A percentile compares a stretch with the other conserved stretches of the same genome.
These are phyloP conservation scores for Allobates femoralis DNA, from an alignment of 2,797 vertebrate genomes.

Conservation along the genomic window DNA sequence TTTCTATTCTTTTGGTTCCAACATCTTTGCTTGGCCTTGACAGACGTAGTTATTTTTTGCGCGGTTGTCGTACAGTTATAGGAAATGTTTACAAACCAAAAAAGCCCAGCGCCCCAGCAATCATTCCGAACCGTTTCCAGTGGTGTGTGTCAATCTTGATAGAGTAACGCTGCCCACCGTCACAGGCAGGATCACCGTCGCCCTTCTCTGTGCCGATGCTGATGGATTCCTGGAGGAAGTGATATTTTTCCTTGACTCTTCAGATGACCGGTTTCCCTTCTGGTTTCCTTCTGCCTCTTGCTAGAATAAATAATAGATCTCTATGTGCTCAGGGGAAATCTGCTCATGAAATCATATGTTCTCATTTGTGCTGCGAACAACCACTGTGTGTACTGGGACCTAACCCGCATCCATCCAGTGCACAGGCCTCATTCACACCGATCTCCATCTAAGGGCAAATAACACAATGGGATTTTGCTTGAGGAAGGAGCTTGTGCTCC, in stretches of 20 bases:
- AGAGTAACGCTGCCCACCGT: background rate
- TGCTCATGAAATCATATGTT: background rate
- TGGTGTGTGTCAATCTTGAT: background rate
- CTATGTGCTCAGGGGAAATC: background rate
- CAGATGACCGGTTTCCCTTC: slow-evolving; percentile 31
- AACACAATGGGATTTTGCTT: too few species aligned
- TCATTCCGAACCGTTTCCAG: background rate
- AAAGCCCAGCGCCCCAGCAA: background rate
- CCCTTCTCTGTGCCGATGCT: background rate
- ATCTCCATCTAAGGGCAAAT: too few species aligned
- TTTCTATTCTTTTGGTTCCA: background rate
- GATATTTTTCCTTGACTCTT: slow-evolving; percentile 34
- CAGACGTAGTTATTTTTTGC: background rate
- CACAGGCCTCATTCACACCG: too few species aligned
- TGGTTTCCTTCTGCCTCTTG: slow-evolving; percentile 17
- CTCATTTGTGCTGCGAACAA: too few species aligned
- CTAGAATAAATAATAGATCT: slow-evolving; percentile 20
- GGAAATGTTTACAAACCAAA: background rate
- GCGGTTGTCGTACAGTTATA: background rate
- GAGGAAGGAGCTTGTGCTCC: too few species aligned
- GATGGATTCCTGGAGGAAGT: background rate
- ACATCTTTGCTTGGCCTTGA: background rate
- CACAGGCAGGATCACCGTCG: background rate
- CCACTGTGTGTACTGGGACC: too few species aligned
- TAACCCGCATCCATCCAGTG: too few species aligned